A percentile compares a stretch with the other conserved stretches of the same genome.
phyloP scores from a whole-genome alignment of 2,888 invertebrate genomes.

The Gastrophysa polygoni region DNA sequence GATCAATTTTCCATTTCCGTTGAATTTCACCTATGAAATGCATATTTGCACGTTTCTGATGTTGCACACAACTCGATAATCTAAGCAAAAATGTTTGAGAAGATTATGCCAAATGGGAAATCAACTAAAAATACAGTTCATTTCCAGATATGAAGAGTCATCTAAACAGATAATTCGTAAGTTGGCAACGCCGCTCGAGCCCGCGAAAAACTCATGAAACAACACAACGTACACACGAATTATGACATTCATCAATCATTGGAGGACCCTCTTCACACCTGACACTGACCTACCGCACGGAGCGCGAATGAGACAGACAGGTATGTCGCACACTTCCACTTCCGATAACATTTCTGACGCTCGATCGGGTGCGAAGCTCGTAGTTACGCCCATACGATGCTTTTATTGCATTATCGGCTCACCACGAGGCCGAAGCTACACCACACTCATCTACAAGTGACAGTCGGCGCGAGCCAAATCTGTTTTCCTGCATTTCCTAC shows the following conservation, averaged over 20 bases:
- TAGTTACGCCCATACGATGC: slow-evolving; percentile 49
- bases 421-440: slow-evolving; percentile 42
- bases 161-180: too few species aligned
- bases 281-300: slow-evolving; percentile 52
- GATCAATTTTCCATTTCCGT: too few species aligned
- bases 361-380: slow-evolving; percentile 50
- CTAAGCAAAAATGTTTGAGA: too few species aligned
- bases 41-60: too few species aligned
- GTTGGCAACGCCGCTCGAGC: slow-evolving; percentile 17
- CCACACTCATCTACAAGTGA: slow-evolving; percentile 51
- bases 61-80: too few species aligned
- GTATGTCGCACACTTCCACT: slow-evolving; percentile 48
- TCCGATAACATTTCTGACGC: slow-evolving; percentile 50
- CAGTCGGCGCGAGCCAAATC: slow-evolving; percentile 52
- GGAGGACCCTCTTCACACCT: slow-evolving; percentile 31
- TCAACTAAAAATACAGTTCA: too few species aligned
- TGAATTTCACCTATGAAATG: too few species aligned
- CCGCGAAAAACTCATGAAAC: slow-evolving; percentile 16
- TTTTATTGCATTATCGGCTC: slow-evolving; percentile 55
- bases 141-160: too few species aligned
- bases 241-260: slow-evolving; percentile 32
- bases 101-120: too few species aligned
- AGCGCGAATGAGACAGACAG: slow-evolving; percentile 41
- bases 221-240: slow-evolving; percentile 21
- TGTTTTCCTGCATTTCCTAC: slow-evolving; percentile 12